Evolutionary conservation across 2,888 invertebrate genomes (phyloP).

Genomic region (Cosmorhoe ocellata): DNA sequence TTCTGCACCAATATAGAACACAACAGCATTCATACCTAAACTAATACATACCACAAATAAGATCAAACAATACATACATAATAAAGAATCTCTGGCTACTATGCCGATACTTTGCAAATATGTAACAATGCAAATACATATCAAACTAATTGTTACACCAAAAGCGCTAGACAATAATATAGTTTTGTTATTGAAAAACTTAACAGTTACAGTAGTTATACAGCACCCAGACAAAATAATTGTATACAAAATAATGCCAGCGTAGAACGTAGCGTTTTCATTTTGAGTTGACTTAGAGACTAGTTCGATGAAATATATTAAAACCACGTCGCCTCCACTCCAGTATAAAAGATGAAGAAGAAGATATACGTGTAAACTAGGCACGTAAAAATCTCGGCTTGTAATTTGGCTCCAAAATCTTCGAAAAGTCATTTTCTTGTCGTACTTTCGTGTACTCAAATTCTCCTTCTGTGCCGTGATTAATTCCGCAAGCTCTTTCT

Average conservation of each 20-base stretch:
- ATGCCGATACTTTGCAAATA: slow-evolving; percentile 22
- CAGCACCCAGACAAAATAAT: slow-evolving; percentile 19
- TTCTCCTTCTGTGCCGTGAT: slow-evolving; percentile 25
- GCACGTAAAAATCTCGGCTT: slow-evolving; percentile 31
- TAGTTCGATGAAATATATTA: slow-evolving; percentile 29
- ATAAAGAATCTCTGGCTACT: slow-evolving; percentile 20
- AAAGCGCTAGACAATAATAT: slow-evolving; percentile 21
- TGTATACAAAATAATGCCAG: slow-evolving; percentile 19
- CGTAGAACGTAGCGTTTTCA: slow-evolving; percentile 23
- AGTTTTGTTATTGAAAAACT: slow-evolving; percentile 23
- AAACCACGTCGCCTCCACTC: slow-evolving; percentile 29
- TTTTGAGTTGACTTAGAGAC: slow-evolving; percentile 22
- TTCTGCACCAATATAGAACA: slow-evolving; percentile 27
- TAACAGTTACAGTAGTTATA: slow-evolving; percentile 14
- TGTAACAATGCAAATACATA: slow-evolving; percentile 17
- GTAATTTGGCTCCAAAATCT: slow-evolving; percentile 15
- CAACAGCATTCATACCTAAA: slow-evolving; percentile 22
- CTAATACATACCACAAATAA: slow-evolving; percentile 20
- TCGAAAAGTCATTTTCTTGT: neutral
- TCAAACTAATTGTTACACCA: slow-evolving; percentile 18
- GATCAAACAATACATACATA: slow-evolving; percentile 27
- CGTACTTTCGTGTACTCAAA: neutral
- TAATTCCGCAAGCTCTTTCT: slow-evolving; percentile 26
- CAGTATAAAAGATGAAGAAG: slow-evolving; percentile 26
- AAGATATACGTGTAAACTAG: slow-evolving; percentile 27